Base-by-base conservation (phyloP, 2,113 vertebrate genomes). In the Eretmochelys imbricata region DNA sequence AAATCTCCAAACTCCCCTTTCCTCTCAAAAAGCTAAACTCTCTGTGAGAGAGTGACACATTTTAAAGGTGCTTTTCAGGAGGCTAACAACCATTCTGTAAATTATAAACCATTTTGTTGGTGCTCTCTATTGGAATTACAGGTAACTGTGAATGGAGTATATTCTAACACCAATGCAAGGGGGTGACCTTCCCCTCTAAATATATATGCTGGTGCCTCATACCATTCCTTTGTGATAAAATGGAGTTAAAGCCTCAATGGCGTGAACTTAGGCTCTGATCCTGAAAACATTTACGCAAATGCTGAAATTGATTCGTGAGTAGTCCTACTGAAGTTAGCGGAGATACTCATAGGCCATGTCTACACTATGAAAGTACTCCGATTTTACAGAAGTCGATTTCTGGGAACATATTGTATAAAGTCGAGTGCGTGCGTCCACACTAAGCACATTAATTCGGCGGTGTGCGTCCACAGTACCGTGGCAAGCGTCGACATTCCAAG, bases 71-170 rank as follows among this genome's bases (percentile, higher is more conserved):
- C 80, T 42, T 92, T 19, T 85, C 84, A 50, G 48, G 57, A 94
- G 50, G 19, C 5, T 20, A 91, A n/a, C 13, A 85, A 48, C 27
- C 16, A 10, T 92, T 38, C 42, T 79, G 14, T 72, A 84, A 91
- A 80, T 69, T 81, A 13, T 80, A 81, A 91, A 82, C 76, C 81
- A n/a, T n/a, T 65, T 88, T 88, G 89, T 82, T 78, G 7, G 17
- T 94, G n/a, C n/a, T n/a, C 69, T 72, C 82, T 89, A 27, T 22
- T 87, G 31, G 86, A 90, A 85, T 93, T 89, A 76, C 14, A 82
- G 0, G 29, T 83, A 91, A 2, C 5, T 93, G 27, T 86, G 48
- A 90, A 48, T 57, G 42, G 53, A 89, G 72, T 22, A 69, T 6
- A 93, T 92, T 85, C 38, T 76, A 55, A 88, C 42, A 29, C 24